These are phyloP conservation scores for Galeopsomyia nigrocyanea DNA, from an alignment of 2,888 invertebrate genomes.

Conservation along the genomic window DNA sequence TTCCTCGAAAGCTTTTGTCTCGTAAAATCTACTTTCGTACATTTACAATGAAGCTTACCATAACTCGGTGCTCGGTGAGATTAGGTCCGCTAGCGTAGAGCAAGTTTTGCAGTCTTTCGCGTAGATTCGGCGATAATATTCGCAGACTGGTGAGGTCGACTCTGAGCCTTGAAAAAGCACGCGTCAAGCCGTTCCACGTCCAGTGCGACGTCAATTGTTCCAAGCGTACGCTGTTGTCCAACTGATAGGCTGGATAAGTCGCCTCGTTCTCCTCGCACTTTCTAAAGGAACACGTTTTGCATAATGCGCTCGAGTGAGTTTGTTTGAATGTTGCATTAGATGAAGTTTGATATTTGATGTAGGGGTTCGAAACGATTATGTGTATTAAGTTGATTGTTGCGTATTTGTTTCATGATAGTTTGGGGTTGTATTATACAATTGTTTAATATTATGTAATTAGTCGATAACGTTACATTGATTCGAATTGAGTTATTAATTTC, in stretches of 20 bases:
- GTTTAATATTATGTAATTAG: too few species aligned
- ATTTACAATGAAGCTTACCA: conserved; percentile 54
- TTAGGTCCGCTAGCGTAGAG: conserved; percentile 74
- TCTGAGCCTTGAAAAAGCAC: conserved; percentile 68
- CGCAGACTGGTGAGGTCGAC: conserved; percentile 72
- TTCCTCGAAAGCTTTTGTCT: too few species aligned
- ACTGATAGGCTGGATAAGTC: conserved; percentile 80
- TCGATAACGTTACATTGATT: too few species aligned
- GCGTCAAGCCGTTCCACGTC: conserved; percentile 72
- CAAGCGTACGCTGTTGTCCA: conserved; percentile 79
- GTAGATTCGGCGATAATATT: conserved; percentile 74
- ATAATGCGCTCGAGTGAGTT: too few species aligned
- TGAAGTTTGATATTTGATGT: too few species aligned
- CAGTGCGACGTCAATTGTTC: conserved; percentile 77
- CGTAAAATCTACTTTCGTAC: too few species aligned
- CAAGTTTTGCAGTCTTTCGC: conserved; percentile 73
- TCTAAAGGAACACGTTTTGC: conserved; percentile 67
- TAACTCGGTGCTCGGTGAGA: conserved; percentile 73
- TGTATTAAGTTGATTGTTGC: too few species aligned
- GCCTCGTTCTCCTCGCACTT: conserved; percentile 80
- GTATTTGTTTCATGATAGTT: too few species aligned
- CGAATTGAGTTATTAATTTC: too few species aligned
- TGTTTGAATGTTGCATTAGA: too few species aligned
- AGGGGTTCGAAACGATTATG: too few species aligned
- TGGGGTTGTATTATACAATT: too few species aligned